A percentile compares a stretch with the other conserved stretches of the same genome.
phyloP scores from a whole-genome alignment of 2,113 vertebrate species.

The Actenoides hombroni region DNA sequence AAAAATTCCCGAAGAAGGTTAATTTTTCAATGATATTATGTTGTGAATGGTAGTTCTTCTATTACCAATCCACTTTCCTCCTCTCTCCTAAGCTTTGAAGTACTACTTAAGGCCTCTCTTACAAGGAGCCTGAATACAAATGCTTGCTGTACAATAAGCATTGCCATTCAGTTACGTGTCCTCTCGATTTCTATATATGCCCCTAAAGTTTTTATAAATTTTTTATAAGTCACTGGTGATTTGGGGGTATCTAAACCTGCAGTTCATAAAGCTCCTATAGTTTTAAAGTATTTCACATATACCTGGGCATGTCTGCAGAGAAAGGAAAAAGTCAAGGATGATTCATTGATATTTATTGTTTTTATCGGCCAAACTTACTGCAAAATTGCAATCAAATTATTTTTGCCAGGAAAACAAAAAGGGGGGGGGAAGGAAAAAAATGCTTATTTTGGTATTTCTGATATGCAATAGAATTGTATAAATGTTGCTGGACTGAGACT shows the following conservation, averaged over 20 bases:
- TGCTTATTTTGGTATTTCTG: neutral
- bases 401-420: neutral
- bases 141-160: neutral
- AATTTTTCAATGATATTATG: neutral
- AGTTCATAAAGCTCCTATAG: neutral
- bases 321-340: neutral
- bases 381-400: neutral
- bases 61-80: neutral
- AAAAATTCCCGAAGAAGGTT: neutral
- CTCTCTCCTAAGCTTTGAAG: neutral
- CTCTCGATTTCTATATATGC: neutral
- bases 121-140: neutral
- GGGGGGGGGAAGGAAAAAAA: fast-evolving
- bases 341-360: neutral
- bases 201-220: neutral
- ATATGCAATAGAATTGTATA: neutral
- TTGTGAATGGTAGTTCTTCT: neutral
- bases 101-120: neutral
- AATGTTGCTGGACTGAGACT: neutral
- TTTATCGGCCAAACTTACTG: neutral
- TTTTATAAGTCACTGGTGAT: neutral
- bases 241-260: neutral
- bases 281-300: neutral
- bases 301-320: neutral
- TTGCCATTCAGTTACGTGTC: neutral